Evolutionary conservation across 1,140 invertebrate genomes (phyloP).

Genomic region (Ips nitidus): DNA sequence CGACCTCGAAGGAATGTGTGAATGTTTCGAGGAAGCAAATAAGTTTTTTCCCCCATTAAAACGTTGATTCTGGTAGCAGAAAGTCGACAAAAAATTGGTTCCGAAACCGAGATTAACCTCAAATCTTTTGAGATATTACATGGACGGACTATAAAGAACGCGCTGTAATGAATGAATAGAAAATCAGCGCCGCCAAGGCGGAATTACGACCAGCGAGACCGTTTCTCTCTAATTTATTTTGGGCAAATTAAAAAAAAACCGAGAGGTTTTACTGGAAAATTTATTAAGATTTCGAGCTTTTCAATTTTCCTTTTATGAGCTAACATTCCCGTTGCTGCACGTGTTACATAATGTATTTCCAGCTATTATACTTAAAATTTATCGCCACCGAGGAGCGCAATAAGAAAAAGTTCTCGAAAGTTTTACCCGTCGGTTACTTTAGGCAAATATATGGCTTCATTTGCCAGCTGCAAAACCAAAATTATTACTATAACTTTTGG

Average conservation of each 20-base stretch:
- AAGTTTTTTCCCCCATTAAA: not conserved
- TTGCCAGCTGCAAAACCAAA: conserved; percentile 32
- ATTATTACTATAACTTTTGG: not conserved
- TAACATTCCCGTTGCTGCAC: conserved; percentile 31
- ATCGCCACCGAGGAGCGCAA: conserved; percentile 29
- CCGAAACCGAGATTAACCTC: not conserved
- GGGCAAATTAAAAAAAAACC: conserved; percentile 31
- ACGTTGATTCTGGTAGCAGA: not conserved
- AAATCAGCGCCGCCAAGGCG: conserved; percentile 11
- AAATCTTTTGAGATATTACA: too few relatives aligned
- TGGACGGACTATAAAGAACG: conserved; percentile 7
- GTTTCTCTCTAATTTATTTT: conserved; percentile 33
- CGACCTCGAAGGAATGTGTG: conserved; percentile 41
- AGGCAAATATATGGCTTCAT: conserved; percentile 37
- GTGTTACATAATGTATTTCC: conserved; percentile 37
- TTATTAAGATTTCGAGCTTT: conserved; percentile 37
- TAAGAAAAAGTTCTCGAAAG: conserved; percentile 30
- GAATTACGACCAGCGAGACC: conserved; percentile 17
- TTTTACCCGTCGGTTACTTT: conserved; percentile 30
- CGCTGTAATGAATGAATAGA: conserved; percentile 14
- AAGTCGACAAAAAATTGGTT: not conserved
- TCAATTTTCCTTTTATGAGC: conserved; percentile 37
- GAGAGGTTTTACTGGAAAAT: conserved; percentile 24
- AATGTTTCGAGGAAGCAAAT: conserved; percentile 33
- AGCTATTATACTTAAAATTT: conserved; percentile 35